These are phyloP conservation scores for Cyprinodon diabolis DNA, from an alignment of 2,797 vertebrate genomes.

Conservation along the genomic window DNA sequence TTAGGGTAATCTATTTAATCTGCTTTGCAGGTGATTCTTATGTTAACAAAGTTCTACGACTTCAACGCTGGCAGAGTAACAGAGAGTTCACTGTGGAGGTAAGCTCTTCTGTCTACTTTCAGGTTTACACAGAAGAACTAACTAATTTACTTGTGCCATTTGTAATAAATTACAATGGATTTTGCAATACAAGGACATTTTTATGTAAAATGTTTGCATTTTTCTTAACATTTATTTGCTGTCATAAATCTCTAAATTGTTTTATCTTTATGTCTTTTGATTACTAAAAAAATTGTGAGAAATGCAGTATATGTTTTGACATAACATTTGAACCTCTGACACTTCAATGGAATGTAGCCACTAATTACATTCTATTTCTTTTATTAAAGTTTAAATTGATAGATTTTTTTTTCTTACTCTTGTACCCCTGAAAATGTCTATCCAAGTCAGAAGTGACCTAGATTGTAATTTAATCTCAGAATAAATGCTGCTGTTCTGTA, in stretches of 20 bases:
- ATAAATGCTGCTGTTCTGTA: no score
- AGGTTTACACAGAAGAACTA: not conserved
- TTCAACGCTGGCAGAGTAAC: constrained; percentile 95
- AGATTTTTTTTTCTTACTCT: not conserved
- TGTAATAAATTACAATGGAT: not conserved
- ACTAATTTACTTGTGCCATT: not conserved
- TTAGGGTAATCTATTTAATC: constrained; percentile 54
- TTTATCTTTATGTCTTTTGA: not conserved
- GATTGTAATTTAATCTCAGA: no score
- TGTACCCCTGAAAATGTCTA: not conserved
- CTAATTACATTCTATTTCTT: no score
- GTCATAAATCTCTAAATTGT: not conserved
- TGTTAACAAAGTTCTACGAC: constrained; percentile 95
- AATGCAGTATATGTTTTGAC: not conserved
- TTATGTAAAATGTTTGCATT: not conserved
- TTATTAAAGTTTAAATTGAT: not conserved
- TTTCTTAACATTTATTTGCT: not conserved
- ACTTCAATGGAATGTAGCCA: not conserved
- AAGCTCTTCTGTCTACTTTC: constrained; percentile 49
- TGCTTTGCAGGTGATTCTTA: constrained; percentile 90
- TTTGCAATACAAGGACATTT: not conserved
- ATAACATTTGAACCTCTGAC: not conserved
- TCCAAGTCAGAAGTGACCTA: no score
- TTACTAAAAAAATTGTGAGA: not conserved
- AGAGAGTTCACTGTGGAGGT: constrained; percentile 96